Evolutionary conservation across 2,797 vertebrate species (phyloP), one percentile per base, ranked within the genome.

Genomic region (Todus mexicanus): DNA sequence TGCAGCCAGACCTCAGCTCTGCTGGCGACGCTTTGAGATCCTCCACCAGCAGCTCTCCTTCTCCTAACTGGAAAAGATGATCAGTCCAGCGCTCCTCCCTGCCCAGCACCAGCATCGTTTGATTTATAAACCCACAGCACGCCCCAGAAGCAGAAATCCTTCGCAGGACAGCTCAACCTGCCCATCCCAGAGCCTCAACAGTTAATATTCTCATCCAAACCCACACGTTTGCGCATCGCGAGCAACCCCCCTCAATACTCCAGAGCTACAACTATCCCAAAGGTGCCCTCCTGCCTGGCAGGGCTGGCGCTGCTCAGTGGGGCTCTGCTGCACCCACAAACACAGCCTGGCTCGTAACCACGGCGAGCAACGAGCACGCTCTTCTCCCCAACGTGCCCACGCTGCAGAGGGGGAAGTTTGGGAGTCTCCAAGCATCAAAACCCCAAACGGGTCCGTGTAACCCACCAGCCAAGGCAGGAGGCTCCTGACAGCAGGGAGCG

Each of bases 391-490:
- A 7, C 4, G 5, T 2, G n/a, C 77, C 37, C n/a, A n/a, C n/a
- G 51, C 38, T 4, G 15, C 31, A 7, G 45, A 64, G 17, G 7
- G 12, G 6, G 15, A 53, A 91, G 10, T 85, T 21, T 3, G 47
- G 35, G 64, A 72, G 4, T 7, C 31, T 25, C 87, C 2, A 6
- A 31, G 69, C 78, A 5, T 18, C 0, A 60, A 38, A 66, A 29
- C 0, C 42, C 65, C 33, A 2, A 9, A 1, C 0, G 11, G n/a
- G 25, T 29, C 42, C 2, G 17, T 0, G 37, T 2, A 2, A 75
- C 6, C n/a, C 4, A 1, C 45, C 11, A 3, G 45, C 63, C 15
- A 2, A 50, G 35, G 71, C 60, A 38, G 45, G 64, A 69, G 92
- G 54, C 54, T 4, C 2, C 54, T 11, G 78, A 2, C 77, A 71